phyloP scores from a whole-genome alignment of 2,888 invertebrate genomes.

The Caprella mutica region DNA sequence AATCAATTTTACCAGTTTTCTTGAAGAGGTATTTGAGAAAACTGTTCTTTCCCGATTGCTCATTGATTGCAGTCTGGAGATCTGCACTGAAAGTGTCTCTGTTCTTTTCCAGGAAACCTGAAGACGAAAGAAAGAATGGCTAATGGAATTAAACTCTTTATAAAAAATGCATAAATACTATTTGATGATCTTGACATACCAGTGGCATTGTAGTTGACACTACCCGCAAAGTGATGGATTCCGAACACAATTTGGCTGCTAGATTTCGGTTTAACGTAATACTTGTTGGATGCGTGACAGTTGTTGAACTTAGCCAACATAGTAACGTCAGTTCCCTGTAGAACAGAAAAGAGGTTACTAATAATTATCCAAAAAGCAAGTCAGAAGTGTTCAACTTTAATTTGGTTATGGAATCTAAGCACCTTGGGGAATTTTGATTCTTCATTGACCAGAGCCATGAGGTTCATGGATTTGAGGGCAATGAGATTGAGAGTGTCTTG shows the following conservation, averaged over 20 bases:
- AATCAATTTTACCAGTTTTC: slow-evolving; percentile 45
- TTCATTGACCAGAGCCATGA: slow-evolving; percentile 96
- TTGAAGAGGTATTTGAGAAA: slow-evolving; percentile 83
- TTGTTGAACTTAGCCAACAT: slow-evolving; percentile 94
- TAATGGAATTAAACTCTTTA: background rate
- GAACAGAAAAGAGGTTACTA: background rate
- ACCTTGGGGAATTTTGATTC: slow-evolving; percentile 93
- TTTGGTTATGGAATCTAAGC: slow-evolving; percentile 8
- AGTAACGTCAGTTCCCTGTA: slow-evolving; percentile 86
- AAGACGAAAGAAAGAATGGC: no score
- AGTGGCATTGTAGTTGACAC: slow-evolving; percentile 92
- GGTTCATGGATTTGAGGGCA: slow-evolving; percentile 88
- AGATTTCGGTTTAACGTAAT: slow-evolving; percentile 94
- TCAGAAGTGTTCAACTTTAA: background rate
- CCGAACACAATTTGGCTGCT: slow-evolving; percentile 95
- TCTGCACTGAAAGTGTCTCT: slow-evolving; percentile 95
- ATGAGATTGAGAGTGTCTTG: slow-evolving; percentile 95
- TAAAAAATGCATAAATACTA: background rate
- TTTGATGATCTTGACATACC: slow-evolving; percentile 44
- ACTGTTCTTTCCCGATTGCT: slow-evolving; percentile 83
- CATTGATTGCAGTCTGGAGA: slow-evolving; percentile 78
- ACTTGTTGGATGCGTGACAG: slow-evolving; percentile 80
- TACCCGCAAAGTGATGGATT: slow-evolving; percentile 93
- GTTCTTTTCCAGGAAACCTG: slow-evolving; percentile 94
- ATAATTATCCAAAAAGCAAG: background rate